A percentile compares a stretch with the other conserved stretches of the same genome.
Evolutionary conservation across 2,888 invertebrate genomes (phyloP).

Genomic region (Parochlus steinenii): DNA sequence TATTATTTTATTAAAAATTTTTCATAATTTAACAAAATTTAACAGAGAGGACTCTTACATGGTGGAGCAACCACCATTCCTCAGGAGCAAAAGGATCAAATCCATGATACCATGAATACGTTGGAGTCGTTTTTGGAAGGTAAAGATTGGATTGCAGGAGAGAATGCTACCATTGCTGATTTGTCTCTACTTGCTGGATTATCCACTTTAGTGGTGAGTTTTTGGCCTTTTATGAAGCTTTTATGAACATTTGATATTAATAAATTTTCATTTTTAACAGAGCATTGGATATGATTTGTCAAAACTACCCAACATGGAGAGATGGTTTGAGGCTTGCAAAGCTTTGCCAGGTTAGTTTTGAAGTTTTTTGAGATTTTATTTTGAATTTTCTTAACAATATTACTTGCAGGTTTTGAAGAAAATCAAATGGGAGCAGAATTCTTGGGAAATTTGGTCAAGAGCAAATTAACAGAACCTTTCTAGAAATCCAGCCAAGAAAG

Average conservation of each 20-base stretch:
- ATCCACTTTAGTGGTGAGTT: no score
- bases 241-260: no score
- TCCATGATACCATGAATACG: not conserved
- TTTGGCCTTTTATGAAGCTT: no score
- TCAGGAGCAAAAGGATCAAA: not conserved
- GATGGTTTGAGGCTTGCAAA: constrained; percentile 2
- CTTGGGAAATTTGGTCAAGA: not conserved
- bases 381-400: no score
- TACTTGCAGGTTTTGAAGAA: not conserved
- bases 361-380: no score
- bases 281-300: not conserved
- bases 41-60: not conserved
- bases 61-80: not conserved
- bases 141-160: constrained; percentile 3
- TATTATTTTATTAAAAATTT: not conserved
- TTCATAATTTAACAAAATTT: no score
- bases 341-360: no score
- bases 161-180: constrained; percentile 2
- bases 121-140: constrained; percentile 2
- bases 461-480: constrained; percentile 8
- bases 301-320: not conserved
- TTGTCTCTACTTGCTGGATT: constrained; percentile 1
- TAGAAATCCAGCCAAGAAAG: no score
- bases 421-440: constrained; percentile 7
- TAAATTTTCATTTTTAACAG: constrained; percentile 1